These are phyloP conservation scores for Ichneumoninae sp. DNA, from an alignment of 2,888 invertebrate species.

Conservation along the genomic window DNA sequence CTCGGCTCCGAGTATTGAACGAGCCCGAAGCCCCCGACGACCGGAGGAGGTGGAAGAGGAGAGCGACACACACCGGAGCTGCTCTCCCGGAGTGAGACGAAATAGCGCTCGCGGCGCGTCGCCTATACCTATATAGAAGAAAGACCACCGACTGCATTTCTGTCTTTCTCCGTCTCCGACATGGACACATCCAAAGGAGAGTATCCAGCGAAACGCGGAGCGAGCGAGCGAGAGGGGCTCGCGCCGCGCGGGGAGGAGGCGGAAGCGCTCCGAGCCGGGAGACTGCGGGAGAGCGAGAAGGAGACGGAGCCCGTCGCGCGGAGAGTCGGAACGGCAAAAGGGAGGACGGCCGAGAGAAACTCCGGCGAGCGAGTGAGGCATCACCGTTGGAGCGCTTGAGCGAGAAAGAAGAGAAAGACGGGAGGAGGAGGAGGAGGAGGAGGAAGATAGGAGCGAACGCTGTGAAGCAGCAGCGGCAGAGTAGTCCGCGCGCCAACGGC, in stretches of 20 bases:
- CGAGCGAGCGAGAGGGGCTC: conserved; percentile 55
- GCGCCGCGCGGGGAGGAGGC: neutral
- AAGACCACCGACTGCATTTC: conserved; percentile 11
- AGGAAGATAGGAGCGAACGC: conserved; percentile 59
- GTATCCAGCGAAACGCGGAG: conserved; percentile 70
- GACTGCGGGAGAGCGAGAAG: neutral
- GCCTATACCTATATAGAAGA: neutral
- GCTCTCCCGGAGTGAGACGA: conserved; percentile 10
- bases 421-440: conserved; percentile 63
- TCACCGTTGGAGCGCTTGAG: conserved; percentile 38
- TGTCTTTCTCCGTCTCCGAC: conserved; percentile 23
- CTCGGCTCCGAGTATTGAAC: conserved; percentile 78
- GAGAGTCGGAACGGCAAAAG: conserved; percentile 28
- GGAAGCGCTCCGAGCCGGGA: neutral
- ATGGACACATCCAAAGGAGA: conserved; percentile 57
- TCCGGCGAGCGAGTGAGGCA: conserved; percentile 30
- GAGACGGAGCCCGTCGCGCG: conserved; percentile 3
- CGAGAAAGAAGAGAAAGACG: conserved; percentile 69
- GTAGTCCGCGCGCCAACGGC: conserved; percentile 75
- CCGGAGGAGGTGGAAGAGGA: conserved; percentile 3
- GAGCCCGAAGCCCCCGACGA: conserved; percentile 71
- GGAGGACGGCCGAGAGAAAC: conserved; percentile 16
- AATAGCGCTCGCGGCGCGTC: neutral
- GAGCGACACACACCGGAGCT: conserved; percentile 16
- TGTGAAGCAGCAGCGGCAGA: conserved; percentile 43